Evolutionary conservation across 2,113 vertebrate genomes (phyloP), one percentile per base, ranked within the genome.

Genomic region (Enhydra lutris): DNA sequence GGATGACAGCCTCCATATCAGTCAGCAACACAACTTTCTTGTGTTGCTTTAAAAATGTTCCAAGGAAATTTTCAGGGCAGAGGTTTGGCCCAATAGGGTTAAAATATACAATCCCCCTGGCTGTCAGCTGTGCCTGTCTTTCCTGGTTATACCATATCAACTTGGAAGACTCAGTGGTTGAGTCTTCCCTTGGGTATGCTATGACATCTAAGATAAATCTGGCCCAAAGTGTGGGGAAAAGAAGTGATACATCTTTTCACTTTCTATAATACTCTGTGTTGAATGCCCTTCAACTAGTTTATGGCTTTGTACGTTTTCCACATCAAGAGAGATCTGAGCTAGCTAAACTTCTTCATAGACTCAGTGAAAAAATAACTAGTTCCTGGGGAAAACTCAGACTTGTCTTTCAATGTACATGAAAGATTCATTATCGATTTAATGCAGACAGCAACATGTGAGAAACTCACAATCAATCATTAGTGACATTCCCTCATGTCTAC

Each of bases 291-390:
- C 17, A 95, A 81, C 34, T 90, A 55, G 50, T 73, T 55, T 39
- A 61, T 74, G 71, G 18, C 13, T 84, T 57, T 81, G 36, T 71
- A 21, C 4, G 8, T 61, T 94, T 91, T 91, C 55, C 31, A 29
- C 6, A 82, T 88, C 12, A 73, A 55, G 29, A 79, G 71, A 94
- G 73, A 69, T 47, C 9, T 93, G 73, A 6, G 15, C 57, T 86
- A 23, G 17, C 45, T 82, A 87, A 34, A 69, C 7, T 7, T 71
- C 65, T 83, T 67, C 17, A 76, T 73, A 52, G 50, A 67, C 34
- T 69, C 52, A 79, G n/a, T 96, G 39, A 93, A 91, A 97, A 92
- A 87, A 39, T 34, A 50, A 69, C 65, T 86, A 82, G 13, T 39
- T 93, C 45, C 36, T 36, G 36, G 15, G 61, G 24, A 89, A 88